Conservation (phyloP, 2,797 vertebrate genomes). For the Liparis tanakae region DNA sequence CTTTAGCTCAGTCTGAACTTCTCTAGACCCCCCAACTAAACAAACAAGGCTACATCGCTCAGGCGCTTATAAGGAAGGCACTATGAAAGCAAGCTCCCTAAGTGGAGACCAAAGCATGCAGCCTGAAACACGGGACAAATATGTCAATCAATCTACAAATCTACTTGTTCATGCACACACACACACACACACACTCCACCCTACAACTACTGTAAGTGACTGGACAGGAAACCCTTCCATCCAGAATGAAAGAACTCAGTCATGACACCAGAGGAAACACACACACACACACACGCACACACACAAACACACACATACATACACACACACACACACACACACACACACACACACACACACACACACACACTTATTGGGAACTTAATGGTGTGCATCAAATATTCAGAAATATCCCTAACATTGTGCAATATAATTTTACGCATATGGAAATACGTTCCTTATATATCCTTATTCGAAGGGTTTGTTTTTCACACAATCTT, state of each 20-base stretch:
- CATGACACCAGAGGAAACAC: slow-evolving; percentile 45
- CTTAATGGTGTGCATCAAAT: background rate
- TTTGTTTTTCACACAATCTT: background rate
- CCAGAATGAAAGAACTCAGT: slow-evolving; percentile 74
- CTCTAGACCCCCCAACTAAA: slow-evolving; percentile 51
- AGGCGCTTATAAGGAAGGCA: slow-evolving; percentile 53
- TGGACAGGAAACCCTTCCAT: slow-evolving; percentile 67
- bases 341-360: slow-evolving; percentile 1
- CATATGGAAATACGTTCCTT: background rate
- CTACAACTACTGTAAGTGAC: slow-evolving; percentile 54
- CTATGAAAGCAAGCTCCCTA: slow-evolving; percentile 22
- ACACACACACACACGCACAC: background rate
- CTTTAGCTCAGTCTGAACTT: slow-evolving; percentile 32
- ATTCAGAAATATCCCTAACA: background rate
- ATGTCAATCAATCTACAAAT: slow-evolving; percentile 1
- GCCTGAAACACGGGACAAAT: slow-evolving; percentile 1
- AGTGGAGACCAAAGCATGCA: slow-evolving; percentile 32
- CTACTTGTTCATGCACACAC: too few species aligned
- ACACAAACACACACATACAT: too few species aligned
- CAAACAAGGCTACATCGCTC: slow-evolving; percentile 46
- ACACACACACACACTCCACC: slow-evolving; percentile 46
- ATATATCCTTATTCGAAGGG: background rate
- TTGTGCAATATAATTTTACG: background rate
- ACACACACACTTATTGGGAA: background rate
- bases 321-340: background rate